Conservation (phyloP, 2,113 vertebrate species). For the Narcine bancroftii region DNA sequence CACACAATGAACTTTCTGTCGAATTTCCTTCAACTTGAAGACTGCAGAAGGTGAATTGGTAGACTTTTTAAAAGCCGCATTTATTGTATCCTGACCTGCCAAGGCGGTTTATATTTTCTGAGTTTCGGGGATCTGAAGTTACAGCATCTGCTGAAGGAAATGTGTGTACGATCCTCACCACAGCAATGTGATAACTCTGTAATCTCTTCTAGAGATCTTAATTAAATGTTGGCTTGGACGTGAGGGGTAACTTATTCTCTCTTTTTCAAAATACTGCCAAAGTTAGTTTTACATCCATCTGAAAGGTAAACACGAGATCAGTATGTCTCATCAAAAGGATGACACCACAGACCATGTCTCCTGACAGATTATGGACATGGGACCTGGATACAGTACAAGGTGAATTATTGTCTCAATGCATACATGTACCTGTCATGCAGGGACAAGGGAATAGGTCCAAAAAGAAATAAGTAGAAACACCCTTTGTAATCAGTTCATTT, state of each 20-base stretch:
- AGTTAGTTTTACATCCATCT: neutral
- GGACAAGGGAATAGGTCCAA: neutral
- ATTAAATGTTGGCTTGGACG: neutral
- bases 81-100: no score
- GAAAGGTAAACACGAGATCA: neutral
- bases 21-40: slow-evolving; percentile 9
- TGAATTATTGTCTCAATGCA: neutral
- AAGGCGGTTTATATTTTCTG: no score
- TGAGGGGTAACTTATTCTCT: neutral
- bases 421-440: no score
- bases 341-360: neutral
- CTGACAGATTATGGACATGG: neutral
- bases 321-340: neutral
- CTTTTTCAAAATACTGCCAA: neutral
- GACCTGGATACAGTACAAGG: neutral
- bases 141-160: neutral
- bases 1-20: neutral
- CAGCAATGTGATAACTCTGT: neutral
- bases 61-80: neutral
- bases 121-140: no score
- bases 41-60: neutral
- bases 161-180: neutral
- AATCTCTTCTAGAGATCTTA: neutral
- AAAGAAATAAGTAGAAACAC: neutral
- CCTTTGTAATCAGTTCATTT: neutral